Conservation (phyloP, 2,888 invertebrate genomes). For the Poecilus cupreus region DNA sequence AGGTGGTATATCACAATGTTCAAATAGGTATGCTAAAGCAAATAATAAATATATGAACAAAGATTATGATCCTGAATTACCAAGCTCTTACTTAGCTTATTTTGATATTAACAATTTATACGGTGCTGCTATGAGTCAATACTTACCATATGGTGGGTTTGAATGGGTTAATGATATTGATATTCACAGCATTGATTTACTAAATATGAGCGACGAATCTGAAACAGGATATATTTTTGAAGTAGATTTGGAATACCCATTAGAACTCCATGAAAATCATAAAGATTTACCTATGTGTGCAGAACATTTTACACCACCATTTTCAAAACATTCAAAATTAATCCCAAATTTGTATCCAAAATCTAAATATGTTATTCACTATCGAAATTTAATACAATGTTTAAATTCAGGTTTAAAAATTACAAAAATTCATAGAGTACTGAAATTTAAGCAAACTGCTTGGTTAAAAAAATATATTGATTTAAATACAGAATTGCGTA, state of each 20-base stretch:
- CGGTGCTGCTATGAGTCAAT: slow-evolving; percentile 59
- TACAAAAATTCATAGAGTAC: too few relatives aligned
- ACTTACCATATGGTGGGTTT: slow-evolving; percentile 63
- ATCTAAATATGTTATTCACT: too few relatives aligned
- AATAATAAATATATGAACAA: slow-evolving; percentile 66
- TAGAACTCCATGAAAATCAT: slow-evolving; percentile 41
- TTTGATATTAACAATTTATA: slow-evolving; percentile 64
- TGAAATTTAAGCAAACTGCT: slow-evolving; percentile 56
- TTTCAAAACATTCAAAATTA: too few relatives aligned
- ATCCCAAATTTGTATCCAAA: too few relatives aligned
- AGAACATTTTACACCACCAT: too few relatives aligned
- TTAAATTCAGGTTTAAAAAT: too few relatives aligned
- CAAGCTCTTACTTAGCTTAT: slow-evolving; percentile 61
- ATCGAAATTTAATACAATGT: too few relatives aligned
- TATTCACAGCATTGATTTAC: slow-evolving; percentile 51
- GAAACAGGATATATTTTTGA: slow-evolving; percentile 67
- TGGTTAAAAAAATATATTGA: slow-evolving; percentile 61
- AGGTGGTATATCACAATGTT: slow-evolving; percentile 66
- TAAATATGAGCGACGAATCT: slow-evolving; percentile 61
- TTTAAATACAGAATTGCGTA: slow-evolving; percentile 57
- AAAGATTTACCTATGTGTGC: too few relatives aligned
- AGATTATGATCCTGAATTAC: slow-evolving; percentile 62
- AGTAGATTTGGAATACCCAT: slow-evolving; percentile 69
- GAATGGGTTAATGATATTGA: slow-evolving; percentile 61
- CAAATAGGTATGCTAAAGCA: slow-evolving; percentile 64